These are phyloP conservation scores for Sceloporus undulatus DNA, from an alignment of 2,113 vertebrate genomes.

Conservation along the genomic window DNA sequence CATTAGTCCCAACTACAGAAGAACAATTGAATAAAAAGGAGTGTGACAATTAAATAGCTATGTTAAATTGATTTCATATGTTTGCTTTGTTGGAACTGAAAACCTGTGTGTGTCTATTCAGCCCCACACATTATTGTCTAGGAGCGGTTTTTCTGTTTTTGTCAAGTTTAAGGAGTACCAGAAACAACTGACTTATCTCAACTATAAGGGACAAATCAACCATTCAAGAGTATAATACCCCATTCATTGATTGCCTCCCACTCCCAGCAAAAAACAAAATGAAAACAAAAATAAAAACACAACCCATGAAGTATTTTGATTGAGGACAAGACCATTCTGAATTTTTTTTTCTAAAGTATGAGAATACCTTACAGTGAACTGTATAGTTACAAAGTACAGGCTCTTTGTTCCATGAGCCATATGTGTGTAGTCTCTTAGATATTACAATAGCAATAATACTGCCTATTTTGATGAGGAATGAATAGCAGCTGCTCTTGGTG, in stretches of 20 bases:
- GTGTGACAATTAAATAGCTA: no score
- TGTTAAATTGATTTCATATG: no score
- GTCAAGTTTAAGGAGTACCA: not conserved
- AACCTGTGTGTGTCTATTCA: no score
- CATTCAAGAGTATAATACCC: not conserved
- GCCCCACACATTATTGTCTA: not conserved
- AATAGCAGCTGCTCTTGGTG: not conserved
- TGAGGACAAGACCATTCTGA: no score
- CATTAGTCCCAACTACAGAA: not conserved
- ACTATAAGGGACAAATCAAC: not conserved
- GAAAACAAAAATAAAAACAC: no score
- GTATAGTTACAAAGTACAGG: not conserved
- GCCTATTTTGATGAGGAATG: not conserved
- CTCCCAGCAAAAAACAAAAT: no score
- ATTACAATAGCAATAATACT: not conserved
- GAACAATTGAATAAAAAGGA: no score
- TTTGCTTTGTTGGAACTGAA: no score
- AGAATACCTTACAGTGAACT: not conserved
- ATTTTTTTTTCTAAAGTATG: not conserved
- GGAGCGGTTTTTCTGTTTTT: not conserved
- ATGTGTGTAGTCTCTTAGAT: not conserved
- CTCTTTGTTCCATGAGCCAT: not conserved
- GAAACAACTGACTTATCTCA: not conserved
- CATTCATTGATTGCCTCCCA: not conserved
- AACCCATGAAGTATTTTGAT: no score